Base-by-base conservation (phyloP, 2,797 vertebrate genomes). In the Pagetopsis macropterus region DNA sequence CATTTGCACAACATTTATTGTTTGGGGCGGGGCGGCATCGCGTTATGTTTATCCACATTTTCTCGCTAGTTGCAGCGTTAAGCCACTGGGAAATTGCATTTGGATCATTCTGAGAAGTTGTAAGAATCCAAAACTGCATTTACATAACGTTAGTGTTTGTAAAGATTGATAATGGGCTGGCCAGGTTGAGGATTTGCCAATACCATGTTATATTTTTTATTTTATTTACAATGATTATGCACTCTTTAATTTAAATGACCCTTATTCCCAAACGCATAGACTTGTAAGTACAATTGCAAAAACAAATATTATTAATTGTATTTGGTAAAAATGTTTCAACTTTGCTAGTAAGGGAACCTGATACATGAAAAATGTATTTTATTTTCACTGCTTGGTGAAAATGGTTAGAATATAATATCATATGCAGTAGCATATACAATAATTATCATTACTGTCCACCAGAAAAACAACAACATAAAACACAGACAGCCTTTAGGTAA, bases 11-110 rank as follows among this genome's bases (percentile, higher is more conserved):
- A 60, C 19, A 45, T 56, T 72, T 64, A 79, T 21, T 49, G 61
- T 79, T 55, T 66, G 86, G 91, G 89, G 90, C 88, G 89, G 89
- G 91, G 90, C 87, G 44, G 69, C 64, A 52, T 70, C 72, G 37
- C 43, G n/a, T 0, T 75, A 19, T 86, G 78, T 88, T 83, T 86
- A 84, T 71, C 48, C 4, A 67, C 5, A 56, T 62, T 15, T 55
- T 7, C 12, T 2, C 4, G 8, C 50, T 54, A 45, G 12, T 55
- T 51, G 5, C 19, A 48, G 37, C n/a, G 33, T 16, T 3, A 9
- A 45, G 16, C 12, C 1, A 21, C 33, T 15, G 33, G 4, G 4
- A 66, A 48, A 65, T 14, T 9, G 7, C 1, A 21, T n/a, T 46
- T 19, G 12, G 13, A 13, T 17, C 3, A n/a, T 55, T 41, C 40